Conservation (phyloP, 2,797 vertebrate species). For the Acestrorhynchus altus region DNA sequence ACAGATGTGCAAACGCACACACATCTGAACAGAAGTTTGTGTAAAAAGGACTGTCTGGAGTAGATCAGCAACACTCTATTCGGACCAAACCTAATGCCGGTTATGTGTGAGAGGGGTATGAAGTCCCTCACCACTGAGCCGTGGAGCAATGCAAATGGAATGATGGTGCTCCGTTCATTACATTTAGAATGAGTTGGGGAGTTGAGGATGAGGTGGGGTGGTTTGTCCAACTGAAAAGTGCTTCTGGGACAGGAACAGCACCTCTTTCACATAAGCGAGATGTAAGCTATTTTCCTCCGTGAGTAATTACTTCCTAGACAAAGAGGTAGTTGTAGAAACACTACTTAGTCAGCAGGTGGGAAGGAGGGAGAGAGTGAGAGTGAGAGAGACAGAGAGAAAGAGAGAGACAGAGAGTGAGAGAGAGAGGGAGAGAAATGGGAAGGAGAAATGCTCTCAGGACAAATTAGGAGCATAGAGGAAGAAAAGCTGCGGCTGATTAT, state of each 20-base stretch:
- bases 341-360: conserved; percentile 3
- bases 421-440: conserved; percentile 11
- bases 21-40: too few species aligned
- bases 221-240: not conserved
- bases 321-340: conserved; percentile 23
- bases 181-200: too few species aligned
- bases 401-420: too few species aligned
- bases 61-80: too few species aligned
- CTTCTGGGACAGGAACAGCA: not conserved
- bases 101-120: too few species aligned
- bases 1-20: too few species aligned
- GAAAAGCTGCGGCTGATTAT: conserved; percentile 61
- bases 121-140: too few species aligned
- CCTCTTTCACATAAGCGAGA: not conserved
- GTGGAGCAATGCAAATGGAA: too few species aligned
- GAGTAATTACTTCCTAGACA: conserved; percentile 40
- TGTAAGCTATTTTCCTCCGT: conserved; percentile 15
- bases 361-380: not conserved
- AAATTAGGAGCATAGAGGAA: conserved; percentile 43
- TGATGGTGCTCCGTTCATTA: too few species aligned
- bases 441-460: conserved; percentile 26
- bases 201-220: too few species aligned
- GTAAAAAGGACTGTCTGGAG: too few species aligned
- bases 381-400: conserved; percentile 2
- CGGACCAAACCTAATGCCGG: too few species aligned